These are phyloP conservation scores for Caenorhabditis imperialis DNA, from an alignment of 2,888 invertebrate species.

Conservation along the genomic window DNA sequence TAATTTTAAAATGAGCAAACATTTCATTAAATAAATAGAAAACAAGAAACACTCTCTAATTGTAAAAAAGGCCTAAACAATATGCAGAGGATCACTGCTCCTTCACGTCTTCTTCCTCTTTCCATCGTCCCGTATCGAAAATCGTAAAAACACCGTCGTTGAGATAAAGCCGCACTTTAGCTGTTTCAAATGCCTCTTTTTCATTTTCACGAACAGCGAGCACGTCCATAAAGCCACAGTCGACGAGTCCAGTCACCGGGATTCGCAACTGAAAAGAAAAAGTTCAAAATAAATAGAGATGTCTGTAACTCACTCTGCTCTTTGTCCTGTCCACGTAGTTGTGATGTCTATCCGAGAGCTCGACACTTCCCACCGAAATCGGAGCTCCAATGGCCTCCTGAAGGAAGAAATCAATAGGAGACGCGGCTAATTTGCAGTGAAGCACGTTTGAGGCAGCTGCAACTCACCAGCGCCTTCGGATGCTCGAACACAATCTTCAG, in stretches of 20 bases:
- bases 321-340: slow-evolving; percentile 73
- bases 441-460: slow-evolving; percentile 1
- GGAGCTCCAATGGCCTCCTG: slow-evolving; percentile 71
- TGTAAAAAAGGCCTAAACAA: slow-evolving; percentile 1
- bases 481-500: slow-evolving; percentile 73
- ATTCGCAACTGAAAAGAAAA: slow-evolving; percentile 67
- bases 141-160: slow-evolving; percentile 66
- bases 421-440: slow-evolving; percentile 16
- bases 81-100: not conserved
- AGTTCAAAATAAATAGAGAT: not conserved
- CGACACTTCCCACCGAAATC: slow-evolving; percentile 72
- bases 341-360: slow-evolving; percentile 69
- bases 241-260: slow-evolving; percentile 69
- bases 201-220: slow-evolving; percentile 57
- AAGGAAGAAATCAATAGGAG: slow-evolving; percentile 2
- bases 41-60: not conserved
- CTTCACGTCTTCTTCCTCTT: slow-evolving; percentile 20
- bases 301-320: slow-evolving; percentile 63
- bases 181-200: slow-evolving; percentile 58
- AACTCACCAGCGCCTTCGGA: slow-evolving; percentile 63
- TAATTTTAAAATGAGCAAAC: not conserved
- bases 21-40: not conserved
- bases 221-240: slow-evolving; percentile 72
- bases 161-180: slow-evolving; percentile 50
- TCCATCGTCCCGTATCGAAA: slow-evolving; percentile 64